Base-by-base conservation (phyloP, 2,113 vertebrate species). In the Ornithorhynchus anatinus region DNA sequence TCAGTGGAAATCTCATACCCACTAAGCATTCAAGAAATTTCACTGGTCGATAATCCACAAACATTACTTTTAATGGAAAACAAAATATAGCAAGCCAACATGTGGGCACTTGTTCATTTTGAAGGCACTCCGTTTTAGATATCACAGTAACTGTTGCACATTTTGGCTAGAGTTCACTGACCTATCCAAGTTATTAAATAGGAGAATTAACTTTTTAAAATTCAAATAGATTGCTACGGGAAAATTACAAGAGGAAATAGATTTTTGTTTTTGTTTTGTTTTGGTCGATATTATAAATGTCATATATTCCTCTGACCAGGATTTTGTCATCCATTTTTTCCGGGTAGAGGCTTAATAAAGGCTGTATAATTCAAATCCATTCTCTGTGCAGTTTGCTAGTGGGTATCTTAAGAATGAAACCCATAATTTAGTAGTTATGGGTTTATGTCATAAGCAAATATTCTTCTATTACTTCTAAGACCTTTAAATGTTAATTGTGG, bases 361-460 rank as follows among this genome's bases (percentile, higher is more conserved):
- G 19, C 5, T n/a, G 57, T 36, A 60, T 35, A 68, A 54, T 57
- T 75, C 16, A 22, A 5, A 7, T 1, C 5, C 19, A 3, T 0
- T 73, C 77, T 14, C 2, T 19, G 83, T 79, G 56, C 7, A 67
- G 43, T 9, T 7, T 20, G 1, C 45, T 60, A 1, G 5, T 62
- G 58, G 11, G 29, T 69, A 1, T 1, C 11, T 57, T 80, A n/a
- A 37, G 10, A 31, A 69, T 50, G 35, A 77, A 80, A 64, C 4
- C 6, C 50, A 12, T 64, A 82, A 64, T 29, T 76, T 50, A 65
- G 14, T 40, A 6, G 2, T 72, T 73, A 66, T 27, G 8, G 32
- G 31, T 15, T 57, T 57, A n/a, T 58, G 20, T 45, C 67, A 37
- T 56, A 81, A 44, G 15, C 4, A 84, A 77, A 70, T 80, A 38